Conservation (phyloP, 2,888 invertebrate genomes). For the Hipparchia sbordonii region DNA sequence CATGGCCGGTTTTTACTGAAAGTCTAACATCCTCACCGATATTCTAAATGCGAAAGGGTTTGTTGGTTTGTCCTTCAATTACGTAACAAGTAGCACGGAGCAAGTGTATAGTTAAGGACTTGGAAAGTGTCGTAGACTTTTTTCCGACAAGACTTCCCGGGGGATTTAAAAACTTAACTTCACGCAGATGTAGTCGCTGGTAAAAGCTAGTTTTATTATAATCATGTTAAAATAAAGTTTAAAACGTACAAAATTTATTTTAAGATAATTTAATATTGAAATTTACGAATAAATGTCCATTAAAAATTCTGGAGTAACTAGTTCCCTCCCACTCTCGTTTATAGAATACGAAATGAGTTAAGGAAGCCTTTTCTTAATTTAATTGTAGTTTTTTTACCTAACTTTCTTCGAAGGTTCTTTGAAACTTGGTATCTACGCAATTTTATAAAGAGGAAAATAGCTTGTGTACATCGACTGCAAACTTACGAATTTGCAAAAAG, state of each 20-base stretch:
- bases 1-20: too few species aligned
- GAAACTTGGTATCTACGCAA: neutral
- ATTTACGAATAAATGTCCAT: slow-evolving; percentile 29
- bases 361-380: slow-evolving; percentile 35
- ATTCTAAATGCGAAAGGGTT: too few species aligned
- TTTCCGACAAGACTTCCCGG: too few species aligned
- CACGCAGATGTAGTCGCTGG: too few species aligned
- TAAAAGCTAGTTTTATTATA: neutral
- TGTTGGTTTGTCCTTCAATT: too few species aligned
- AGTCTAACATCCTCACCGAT: too few species aligned
- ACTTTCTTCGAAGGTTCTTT: slow-evolving; percentile 13
- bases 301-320: slow-evolving; percentile 31
- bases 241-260: neutral
- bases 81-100: too few species aligned
- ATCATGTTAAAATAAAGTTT: neutral
- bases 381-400: slow-evolving; percentile 28
- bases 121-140: too few species aligned
- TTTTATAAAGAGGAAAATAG: neutral
- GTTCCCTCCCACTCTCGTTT: slow-evolving; percentile 25
- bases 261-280: slow-evolving; percentile 31
- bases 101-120: too few species aligned
- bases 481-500: too few species aligned
- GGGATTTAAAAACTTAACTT: too few species aligned
- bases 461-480: too few species aligned
- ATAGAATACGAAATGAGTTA: slow-evolving; percentile 36